Conservation (phyloP, 2,113 vertebrate species). For the Recurvirostra avosetta region DNA sequence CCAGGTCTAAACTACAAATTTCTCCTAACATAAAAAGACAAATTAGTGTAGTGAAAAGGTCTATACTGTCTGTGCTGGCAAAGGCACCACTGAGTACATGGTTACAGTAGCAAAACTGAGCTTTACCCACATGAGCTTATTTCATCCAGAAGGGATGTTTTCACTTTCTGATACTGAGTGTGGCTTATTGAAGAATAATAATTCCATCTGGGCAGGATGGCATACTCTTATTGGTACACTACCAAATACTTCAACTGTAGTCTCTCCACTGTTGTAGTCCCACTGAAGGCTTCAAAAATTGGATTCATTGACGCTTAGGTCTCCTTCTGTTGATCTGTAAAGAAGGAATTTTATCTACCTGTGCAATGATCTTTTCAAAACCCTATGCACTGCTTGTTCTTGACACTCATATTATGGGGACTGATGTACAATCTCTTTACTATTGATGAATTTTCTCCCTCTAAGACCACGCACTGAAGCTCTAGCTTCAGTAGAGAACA, state of each 20-base stretch:
- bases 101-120: not conserved
- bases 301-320: not conserved
- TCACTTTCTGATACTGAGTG: not conserved
- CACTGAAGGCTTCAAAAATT: not conserved
- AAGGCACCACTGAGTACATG: not conserved
- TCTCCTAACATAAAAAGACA: not conserved
- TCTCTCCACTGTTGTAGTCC: not conserved
- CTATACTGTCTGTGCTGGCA: not conserved
- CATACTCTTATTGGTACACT: not conserved
- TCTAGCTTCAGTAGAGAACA: not conserved
- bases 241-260: not conserved
- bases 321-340: not conserved
- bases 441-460: not conserved
- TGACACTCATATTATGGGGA: not conserved
- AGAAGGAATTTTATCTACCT: not conserved
- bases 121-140: accelerated
- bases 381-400: not conserved
- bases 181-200: not conserved
- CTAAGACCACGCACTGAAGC: not conserved
- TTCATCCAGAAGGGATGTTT: not conserved
- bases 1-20: not conserved
- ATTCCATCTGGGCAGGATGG: not conserved
- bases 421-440: not conserved
- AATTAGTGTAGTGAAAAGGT: not conserved
- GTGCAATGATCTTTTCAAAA: constrained; percentile 37